Base-by-base conservation (phyloP, 2,888 invertebrate species). In the Antitype chi region DNA sequence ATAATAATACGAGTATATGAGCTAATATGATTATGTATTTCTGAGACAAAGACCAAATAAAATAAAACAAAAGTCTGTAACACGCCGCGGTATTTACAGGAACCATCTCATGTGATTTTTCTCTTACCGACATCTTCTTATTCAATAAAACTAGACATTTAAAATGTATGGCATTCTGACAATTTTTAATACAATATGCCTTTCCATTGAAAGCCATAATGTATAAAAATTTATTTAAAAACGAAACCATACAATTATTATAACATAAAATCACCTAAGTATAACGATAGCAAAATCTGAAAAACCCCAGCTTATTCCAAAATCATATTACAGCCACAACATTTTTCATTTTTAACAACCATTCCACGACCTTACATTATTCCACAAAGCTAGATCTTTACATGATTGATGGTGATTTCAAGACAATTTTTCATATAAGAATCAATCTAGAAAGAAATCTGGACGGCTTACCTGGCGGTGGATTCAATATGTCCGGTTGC, bases 401-500 rank as follows among this genome's bases (percentile, higher is more conserved):
- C n/a, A n/a, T 59, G 79, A 80, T 77, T 77, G 78, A 80, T 78
- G 83, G 55, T 78, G 53, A 70, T 60, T 60, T 60, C 49, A 70
- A 59, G 38, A 78, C 62, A 57, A 66, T 66, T 23, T 67, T 67
- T 62, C 28, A 28, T 59, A 23, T 5, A 20, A 52, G 15, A 63
- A 52, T 81, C 57, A 74, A 77, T 62, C 32, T 55, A 60, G 28
- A 68, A 0, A 25, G 55, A 60, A 57, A 52, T 68, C 20, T 43
- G 4, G 43, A 11, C 20, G 9, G n/a, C 71, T 85, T 92, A 96
- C 98, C 97, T 95, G 97, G 97, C 79, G 98, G 98, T 77, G 98
- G 98, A 92, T 98, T 98, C 86, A 98, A 97, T 90, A 98, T 98
- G 93, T 98, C 98, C 17, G 98, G 98, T 89, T 98, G 98, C 53